Conservation (phyloP, 2,797 vertebrate species). For the Hemitrygon akajei region DNA sequence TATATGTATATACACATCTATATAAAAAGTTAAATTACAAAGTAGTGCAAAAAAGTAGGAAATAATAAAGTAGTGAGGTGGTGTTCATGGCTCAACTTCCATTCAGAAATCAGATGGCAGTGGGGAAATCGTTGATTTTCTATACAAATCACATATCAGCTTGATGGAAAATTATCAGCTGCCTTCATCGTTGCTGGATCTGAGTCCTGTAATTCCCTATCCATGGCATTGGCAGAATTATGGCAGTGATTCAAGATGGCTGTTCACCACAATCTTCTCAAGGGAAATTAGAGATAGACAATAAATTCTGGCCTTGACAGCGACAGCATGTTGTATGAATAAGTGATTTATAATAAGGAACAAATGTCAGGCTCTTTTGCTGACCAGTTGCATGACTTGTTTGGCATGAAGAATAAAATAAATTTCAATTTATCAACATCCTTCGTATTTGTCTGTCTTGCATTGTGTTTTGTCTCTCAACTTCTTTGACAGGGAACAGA, state of each 20-base stretch:
- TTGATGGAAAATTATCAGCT: not conserved
- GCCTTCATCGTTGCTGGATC: not conserved
- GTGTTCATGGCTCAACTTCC: too few relatives aligned
- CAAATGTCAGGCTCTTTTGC: not conserved
- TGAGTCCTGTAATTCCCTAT: not conserved
- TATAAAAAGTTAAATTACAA: too few relatives aligned
- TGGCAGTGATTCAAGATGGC: not conserved
- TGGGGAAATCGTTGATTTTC: not conserved
- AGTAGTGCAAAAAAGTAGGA: too few relatives aligned
- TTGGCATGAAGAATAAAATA: not conserved
- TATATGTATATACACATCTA: too few relatives aligned
- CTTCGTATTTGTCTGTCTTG: not conserved
- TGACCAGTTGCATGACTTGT: not conserved
- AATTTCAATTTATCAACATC: not conserved
- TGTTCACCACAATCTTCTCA: not conserved
- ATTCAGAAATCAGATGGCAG: too few relatives aligned
- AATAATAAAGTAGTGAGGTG: too few relatives aligned
- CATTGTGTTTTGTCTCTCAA: not conserved
- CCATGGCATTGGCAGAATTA: not conserved
- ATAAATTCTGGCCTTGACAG: not conserved
- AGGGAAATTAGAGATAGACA: not conserved
- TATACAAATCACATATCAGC: not conserved
- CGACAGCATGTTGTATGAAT: not conserved
- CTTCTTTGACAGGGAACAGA: not conserved
- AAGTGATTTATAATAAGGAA: not conserved